Evolutionary conservation across 1,140 invertebrate genomes (phyloP), one percentile per base, ranked within the genome.

Genomic region (Tetramorium alpestre): DNA sequence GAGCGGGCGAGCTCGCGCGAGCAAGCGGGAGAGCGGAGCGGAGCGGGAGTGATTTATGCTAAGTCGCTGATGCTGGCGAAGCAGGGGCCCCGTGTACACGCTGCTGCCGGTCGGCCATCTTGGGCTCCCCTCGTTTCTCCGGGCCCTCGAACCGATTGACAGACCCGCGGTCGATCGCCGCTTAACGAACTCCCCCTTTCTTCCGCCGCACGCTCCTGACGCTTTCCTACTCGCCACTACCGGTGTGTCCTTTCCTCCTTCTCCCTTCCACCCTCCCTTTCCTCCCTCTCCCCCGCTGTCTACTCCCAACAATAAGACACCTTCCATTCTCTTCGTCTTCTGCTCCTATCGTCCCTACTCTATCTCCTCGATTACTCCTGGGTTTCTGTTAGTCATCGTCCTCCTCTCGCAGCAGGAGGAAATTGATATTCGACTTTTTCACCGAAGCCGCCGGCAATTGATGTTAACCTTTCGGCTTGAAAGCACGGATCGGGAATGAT

Each of bases 41-140:
- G 86, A 91, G 90, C 90, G 90, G 90, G 90, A 91, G 90, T 91
- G 90, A 91, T 91, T 91, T 91, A 91, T 91, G 90, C 90, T 88
- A 91, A 91, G 90, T 91, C 90, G 90, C 70, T 91, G 90, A 91
- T 88, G 90, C 90, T 86, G 90, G 87, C 60, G 88, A 91, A 78
- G 88, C 86, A 87, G 90, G 90, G 91, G 91, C 89, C 89, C 89
- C 69, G 89, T 72, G 80, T 87, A 87, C 87, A 88, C 88, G 89
- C 87, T 88, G 88, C 82, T 88, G 88, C 82, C 88, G 80, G 60
- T 72, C 90, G 89, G 90, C 90, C 90, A 91, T 91, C 90, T 91
- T 91, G 90, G 82, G 86, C 82, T 88, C 90, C 90, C 86, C 88
- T 90, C 85, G 90, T 89, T 91, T 89, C 81, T 88, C 69, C 82